A percentile compares a stretch with the other conserved stretches of the same genome.
phyloP scores from a whole-genome alignment of 2,113 vertebrate genomes.

The Malurus melanocephalus region DNA sequence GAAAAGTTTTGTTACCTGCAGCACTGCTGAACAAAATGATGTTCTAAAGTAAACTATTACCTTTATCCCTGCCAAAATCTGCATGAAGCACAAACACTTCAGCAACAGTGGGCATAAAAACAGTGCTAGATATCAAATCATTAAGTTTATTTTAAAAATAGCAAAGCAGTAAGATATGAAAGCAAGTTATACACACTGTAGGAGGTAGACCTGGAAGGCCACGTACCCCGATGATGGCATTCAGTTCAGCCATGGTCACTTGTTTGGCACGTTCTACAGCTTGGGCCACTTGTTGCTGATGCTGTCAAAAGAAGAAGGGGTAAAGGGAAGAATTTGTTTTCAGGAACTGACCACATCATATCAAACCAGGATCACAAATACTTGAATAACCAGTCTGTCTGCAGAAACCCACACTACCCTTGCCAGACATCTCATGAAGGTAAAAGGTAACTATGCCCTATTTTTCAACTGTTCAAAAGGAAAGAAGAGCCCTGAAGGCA shows the following conservation, averaged over 20 bases:
- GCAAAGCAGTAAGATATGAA: conserved; percentile 83
- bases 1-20: neutral
- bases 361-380: neutral
- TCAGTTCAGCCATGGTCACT: conserved; percentile 97
- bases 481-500: neutral
- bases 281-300: conserved; percentile 97
- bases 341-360: neutral
- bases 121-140: neutral
- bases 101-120: neutral
- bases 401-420: neutral
- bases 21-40: neutral
- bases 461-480: neutral
- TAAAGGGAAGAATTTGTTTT: neutral
- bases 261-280: conserved; percentile 96
- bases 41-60: neutral
- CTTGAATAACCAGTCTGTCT: neutral
- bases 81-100: neutral
- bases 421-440: neutral
- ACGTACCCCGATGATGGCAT: conserved; percentile 97
- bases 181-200: conserved; percentile 90
- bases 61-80: neutral
- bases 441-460: neutral
- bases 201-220: conserved; percentile 92
- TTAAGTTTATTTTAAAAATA: conserved; percentile 4
- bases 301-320: conserved; percentile 71